Evolutionary conservation across 2,888 invertebrate genomes (phyloP), one percentile per base, ranked within the genome.

Genomic region (Endomychus coccineus): DNA sequence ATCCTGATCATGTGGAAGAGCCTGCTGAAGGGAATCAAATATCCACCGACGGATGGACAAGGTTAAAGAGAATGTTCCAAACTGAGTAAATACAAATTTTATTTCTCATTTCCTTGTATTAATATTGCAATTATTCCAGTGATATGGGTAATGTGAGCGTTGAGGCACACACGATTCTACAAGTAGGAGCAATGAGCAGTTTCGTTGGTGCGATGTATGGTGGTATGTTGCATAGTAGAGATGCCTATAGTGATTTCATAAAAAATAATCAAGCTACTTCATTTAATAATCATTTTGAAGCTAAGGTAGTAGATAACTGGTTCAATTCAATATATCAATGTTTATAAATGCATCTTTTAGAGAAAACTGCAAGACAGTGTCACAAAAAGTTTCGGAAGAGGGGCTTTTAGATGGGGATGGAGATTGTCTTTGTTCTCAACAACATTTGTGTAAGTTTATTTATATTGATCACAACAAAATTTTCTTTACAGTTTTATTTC

Each of bases 211-310:
- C 69, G 0, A 46, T 75, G 25, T 71, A 78, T 53, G 83, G 84
- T 33, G 83, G 83, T 15, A 68, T 80, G 51, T 56, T 71, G 2
- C 64, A 69, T 46, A 78, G 81, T 7, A 69, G 73, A 47, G 55
- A 57, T 3, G 72, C 80, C 1, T 82, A 80, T 51, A 44, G 76
- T 24, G 69, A 76, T 50, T 85, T 84, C 49, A 75, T 85, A 59
- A 77, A 77, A 57, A 80, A 71, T 44, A 84, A 86, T 63, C 75
- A 83, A 66, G 85, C 83, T 5, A 79, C 83, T 3, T 69, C 71
- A 31, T 86, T 79, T 59, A 65, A 64, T 31, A 72, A 73, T 32
- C 78, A 79, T 42, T 58, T 74, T 4, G 75, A 83, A 34, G 85
- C 85, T 2, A 80, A 83, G 69, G 82, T 80, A 67, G 2, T 16